Evolutionary conservation across 2,888 invertebrate genomes (phyloP), one percentile per base, ranked within the genome.

Genomic region (Autographa gamma): DNA sequence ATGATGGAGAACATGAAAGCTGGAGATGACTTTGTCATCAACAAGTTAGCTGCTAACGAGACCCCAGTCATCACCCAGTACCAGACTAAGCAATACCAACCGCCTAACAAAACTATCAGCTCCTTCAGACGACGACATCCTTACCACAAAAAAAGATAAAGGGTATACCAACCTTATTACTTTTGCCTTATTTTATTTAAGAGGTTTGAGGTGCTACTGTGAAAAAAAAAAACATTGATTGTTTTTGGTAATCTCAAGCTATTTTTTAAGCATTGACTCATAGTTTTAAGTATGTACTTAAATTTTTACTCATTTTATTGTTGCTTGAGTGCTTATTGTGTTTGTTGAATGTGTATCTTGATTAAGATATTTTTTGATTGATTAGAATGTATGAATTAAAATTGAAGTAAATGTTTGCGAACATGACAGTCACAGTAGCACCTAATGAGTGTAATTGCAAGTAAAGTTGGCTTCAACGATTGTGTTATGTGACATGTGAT

Each of bases 11-110:
- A 96, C 76, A 96, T 96, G 89, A 96, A 96, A 81, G 96, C 96
- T 0, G 96, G 96, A 60, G 97, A 97, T 78, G 98, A 98, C 86
- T 96, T 98, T 83, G 97, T 97, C 70, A 96, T 98, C 7, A 98
- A 98, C 87, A 97, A 97, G 86, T 95, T 97, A 4, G 96, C 97
- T 14, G 96, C 97, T 0, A 91, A 96, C 34, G 97, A 97, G 85
- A 93, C 97, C 16, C 97, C 98, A 0, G 89, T 97, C 38, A 97
- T 98, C 62, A 95, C 97, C 48, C 97, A 97, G 81, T 97, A 97
- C 88, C 97, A 98, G 85, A 93, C 92, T 0, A 96, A 96, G 77
- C 94, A 94, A 77, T 85, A 91, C 52, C 93, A 93, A 72, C 91
- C 90, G 14, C 87, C 91, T 0, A 91, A 92, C 63, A 95, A 94